Percentiles rank a stretch among this genome's conserved stretches.
phyloP scores from a whole-genome alignment of 2,113 vertebrate genomes.

The Hirundichthys speculiger region DNA sequence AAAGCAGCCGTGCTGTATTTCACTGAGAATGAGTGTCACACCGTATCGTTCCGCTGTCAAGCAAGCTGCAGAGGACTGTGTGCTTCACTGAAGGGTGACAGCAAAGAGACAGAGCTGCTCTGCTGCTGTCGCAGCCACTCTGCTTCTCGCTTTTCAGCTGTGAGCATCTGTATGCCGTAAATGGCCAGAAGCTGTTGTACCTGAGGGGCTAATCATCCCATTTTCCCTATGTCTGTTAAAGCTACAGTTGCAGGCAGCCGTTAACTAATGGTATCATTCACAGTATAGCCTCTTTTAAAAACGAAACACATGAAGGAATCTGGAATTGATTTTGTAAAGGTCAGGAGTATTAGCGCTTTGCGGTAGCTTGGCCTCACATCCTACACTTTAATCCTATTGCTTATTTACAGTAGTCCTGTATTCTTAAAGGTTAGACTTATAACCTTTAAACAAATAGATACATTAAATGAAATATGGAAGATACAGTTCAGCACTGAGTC shows the following conservation, averaged over 20 bases:
- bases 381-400: conserved; percentile 18
- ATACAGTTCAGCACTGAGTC: neutral
- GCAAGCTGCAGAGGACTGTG: conserved; percentile 55
- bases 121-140: conserved; percentile 65
- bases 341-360: conserved; percentile 39
- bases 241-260: conserved; percentile 12
- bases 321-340: conserved; percentile 52
- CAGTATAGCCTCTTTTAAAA: neutral
- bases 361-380: neutral
- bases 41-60: conserved; percentile 60
- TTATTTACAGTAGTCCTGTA: conserved; percentile 37
- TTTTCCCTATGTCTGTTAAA: conserved; percentile 39
- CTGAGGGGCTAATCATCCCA: conserved; percentile 24
- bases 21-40: conserved; percentile 62
- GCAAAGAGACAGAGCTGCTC: conserved; percentile 57
- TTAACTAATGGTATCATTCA: conserved; percentile 34
- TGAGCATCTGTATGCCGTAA: conserved; percentile 24
- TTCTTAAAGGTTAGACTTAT: conserved; percentile 15
- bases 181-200: conserved; percentile 40
- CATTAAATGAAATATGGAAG: conserved; percentile 16
- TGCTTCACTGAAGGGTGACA: conserved; percentile 73
- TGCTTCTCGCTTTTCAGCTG: conserved; percentile 40
- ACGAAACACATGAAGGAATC: neutral
- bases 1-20: conserved; percentile 50
- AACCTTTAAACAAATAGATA: too few relatives aligned